Base-by-base conservation (phyloP, 2,113 vertebrate species). In the Benitochromis conjunctus region DNA sequence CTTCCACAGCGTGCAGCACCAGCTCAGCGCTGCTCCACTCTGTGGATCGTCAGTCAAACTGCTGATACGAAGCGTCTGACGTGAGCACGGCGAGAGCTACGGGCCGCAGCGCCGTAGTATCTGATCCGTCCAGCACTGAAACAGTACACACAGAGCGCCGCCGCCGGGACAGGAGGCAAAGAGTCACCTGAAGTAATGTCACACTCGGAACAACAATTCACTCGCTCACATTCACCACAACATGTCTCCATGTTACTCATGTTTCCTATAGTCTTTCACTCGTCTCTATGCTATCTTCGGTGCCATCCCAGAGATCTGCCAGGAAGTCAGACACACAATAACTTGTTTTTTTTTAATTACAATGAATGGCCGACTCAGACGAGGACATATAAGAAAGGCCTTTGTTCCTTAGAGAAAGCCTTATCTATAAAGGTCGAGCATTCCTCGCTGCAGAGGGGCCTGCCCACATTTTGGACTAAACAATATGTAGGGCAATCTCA, bases 391-490 rank as follows among this genome's bases (percentile, higher is more conserved):
- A 88, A 94, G 86, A 94, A 88, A 93, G 92, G 83, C 90, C 85
- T 96, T 95, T 95, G 93, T 95, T 94, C 84, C 69, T 31, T 21
- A 93, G 78, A 95, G 91, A 95, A 94, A 90, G 91, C 85, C 92
- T 92, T 93, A 93, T 95, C 91, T 92, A 83, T 90, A 94, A 95
- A 95, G 91, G 94, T 95, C 94, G 95, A 91, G 74, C 88, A 90
- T 88, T 95, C 88, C 89, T 87, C 48, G 83, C 79, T 64, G 86
- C 86, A 80, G 86, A 84, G 86, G 86, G 82, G 91, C 83, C 83
- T 80, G 77, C 86, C 91, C 89, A 94, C 90, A 84, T 91, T 89
- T 92, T 77, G 89, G 85, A 92, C 93, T 77, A 92, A 85, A 91
- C 86, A 90, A 80, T 87, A 94, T 94, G 83, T 78, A 84, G 84